These are phyloP conservation scores for Hylyphantes graminicola DNA, from an alignment of 1,140 invertebrate genomes.

Conservation along the genomic window DNA sequence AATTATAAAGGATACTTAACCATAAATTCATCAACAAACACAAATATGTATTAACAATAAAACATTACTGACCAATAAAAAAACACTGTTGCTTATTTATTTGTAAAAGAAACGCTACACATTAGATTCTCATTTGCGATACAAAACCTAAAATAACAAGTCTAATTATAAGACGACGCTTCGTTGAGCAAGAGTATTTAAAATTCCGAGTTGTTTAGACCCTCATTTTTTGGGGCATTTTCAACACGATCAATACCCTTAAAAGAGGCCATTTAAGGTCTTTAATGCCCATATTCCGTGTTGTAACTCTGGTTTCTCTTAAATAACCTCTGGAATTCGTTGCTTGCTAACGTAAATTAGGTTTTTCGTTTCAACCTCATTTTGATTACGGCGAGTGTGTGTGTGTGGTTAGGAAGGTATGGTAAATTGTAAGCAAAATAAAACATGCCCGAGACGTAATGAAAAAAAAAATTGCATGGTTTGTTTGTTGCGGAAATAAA, in stretches of 20 bases:
- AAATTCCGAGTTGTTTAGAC: background rate
- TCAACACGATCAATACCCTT: background rate
- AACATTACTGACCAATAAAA: too few relatives aligned
- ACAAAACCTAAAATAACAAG: background rate
- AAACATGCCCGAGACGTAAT: too few relatives aligned
- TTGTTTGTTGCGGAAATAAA: too few relatives aligned
- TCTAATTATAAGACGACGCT: background rate
- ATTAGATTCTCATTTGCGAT: too few relatives aligned
- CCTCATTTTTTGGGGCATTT: background rate
- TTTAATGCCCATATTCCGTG: constrained; percentile 6
- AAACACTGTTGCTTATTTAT: too few relatives aligned
- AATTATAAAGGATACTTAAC: too few relatives aligned
- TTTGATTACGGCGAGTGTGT: background rate
- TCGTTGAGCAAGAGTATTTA: background rate
- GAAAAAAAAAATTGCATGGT: too few relatives aligned
- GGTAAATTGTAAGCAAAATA: too few relatives aligned
- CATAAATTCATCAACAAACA: too few relatives aligned
- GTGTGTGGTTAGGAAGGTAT: too few relatives aligned
- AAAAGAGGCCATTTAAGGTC: background rate
- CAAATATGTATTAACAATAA: too few relatives aligned
- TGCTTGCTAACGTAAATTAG: background rate
- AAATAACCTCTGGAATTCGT: background rate
- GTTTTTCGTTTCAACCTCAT: background rate
- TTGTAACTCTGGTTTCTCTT: background rate
- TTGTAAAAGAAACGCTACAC: too few relatives aligned